These are phyloP conservation scores for Muntiacus muntjak DNA, from an alignment of 2,113 vertebrate species.

Conservation along the genomic window DNA sequence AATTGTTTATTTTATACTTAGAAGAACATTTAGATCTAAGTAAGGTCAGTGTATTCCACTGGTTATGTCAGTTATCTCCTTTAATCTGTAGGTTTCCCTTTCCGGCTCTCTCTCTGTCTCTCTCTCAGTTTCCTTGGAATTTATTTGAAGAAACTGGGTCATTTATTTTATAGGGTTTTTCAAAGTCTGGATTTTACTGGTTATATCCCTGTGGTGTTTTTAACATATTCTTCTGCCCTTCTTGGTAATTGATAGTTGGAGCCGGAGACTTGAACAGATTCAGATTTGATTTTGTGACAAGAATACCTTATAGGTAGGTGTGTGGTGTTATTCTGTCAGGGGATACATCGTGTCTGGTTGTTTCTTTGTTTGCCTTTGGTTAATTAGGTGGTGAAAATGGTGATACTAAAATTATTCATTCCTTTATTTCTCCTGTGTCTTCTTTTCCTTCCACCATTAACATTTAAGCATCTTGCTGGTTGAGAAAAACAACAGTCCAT, in stretches of 20 bases:
- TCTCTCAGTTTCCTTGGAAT: not conserved
- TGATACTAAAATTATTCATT: not conserved
- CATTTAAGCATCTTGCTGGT: not conserved
- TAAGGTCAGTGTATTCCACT: not conserved
- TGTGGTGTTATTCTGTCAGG: not conserved
- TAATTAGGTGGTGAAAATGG: not conserved
- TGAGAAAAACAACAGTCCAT: not conserved
- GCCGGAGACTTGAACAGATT: not conserved
- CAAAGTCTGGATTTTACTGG: not conserved
- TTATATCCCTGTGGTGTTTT: not conserved
- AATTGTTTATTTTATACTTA: not conserved
- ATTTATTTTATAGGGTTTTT: conserved; percentile 3
- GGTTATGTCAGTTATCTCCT: not conserved
- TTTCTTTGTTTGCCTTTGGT: not conserved
- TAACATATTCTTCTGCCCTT: not conserved
- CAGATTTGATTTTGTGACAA: conserved; percentile 5
- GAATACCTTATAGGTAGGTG: not conserved
- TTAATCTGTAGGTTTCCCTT: not conserved
- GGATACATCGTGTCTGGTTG: not conserved
- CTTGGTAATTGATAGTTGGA: conserved; percentile 18
- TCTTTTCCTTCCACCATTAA: not conserved
- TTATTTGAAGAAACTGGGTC: conserved; percentile 11
- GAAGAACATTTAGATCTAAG: not conserved
- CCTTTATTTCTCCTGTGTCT: not conserved
- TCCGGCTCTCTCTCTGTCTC: not conserved